Conservation (phyloP, 2,113 vertebrate genomes). For the Prietella phreatophila region DNA sequence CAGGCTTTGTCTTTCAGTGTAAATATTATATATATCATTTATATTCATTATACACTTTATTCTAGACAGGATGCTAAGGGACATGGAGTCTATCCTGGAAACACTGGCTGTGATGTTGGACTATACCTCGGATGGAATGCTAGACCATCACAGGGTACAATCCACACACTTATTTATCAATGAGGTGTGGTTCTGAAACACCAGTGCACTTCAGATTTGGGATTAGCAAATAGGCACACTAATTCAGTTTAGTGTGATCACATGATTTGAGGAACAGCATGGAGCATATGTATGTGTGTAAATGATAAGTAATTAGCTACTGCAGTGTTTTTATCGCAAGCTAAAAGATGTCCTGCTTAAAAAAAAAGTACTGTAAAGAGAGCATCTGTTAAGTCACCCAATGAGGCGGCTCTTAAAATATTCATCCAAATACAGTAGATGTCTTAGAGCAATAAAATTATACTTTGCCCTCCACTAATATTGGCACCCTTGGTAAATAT, state of each 20-base stretch:
- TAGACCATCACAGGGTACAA: background rate
- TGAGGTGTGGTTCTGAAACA: background rate
- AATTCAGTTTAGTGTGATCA: conserved; percentile 35
- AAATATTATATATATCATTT: background rate
- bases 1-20: background rate
- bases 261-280: conserved; percentile 13
- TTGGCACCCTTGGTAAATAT: too few relatives aligned
- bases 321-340: background rate
- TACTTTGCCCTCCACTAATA: too few relatives aligned
- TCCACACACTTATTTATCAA: background rate
- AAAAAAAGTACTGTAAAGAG: background rate
- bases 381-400: conserved; percentile 2
- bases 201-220: background rate
- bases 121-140: background rate
- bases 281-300: conserved; percentile 15
- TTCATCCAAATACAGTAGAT: background rate
- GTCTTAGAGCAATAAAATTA: background rate
- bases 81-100: background rate
- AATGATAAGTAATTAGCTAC: background rate
- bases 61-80: background rate
- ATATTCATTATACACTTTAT: background rate
- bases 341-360: background rate
- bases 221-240: conserved; percentile 23
- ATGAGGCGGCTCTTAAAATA: too few relatives aligned
- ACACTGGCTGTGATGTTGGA: background rate